phyloP scores from a whole-genome alignment of 1,140 invertebrate species.

The Brachionus calyciflorus region DNA sequence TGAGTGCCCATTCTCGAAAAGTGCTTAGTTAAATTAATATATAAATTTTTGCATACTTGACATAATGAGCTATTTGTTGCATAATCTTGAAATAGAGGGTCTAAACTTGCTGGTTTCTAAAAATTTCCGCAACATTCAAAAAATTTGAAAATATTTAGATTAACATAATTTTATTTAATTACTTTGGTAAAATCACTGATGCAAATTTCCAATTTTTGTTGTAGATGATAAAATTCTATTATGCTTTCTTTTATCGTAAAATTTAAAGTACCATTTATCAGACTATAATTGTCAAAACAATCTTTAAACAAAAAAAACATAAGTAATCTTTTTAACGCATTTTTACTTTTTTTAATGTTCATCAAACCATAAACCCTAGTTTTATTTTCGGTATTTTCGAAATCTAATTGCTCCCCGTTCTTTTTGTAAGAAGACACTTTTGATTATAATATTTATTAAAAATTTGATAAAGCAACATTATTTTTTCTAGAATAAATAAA shows the following conservation, averaged over 20 bases:
- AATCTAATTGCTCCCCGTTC: too few species aligned
- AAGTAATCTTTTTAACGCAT: too few species aligned
- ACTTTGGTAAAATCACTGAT: constrained; percentile 23
- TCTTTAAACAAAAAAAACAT: not conserved
- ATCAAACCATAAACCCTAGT: too few species aligned
- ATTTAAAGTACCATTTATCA: constrained; percentile 36
- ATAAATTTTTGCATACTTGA: not conserved
- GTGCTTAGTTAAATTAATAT: constrained; percentile 24
- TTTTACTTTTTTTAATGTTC: too few species aligned
- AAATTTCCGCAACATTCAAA: not conserved
- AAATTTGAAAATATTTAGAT: not conserved
- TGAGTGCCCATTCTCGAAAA: constrained; percentile 1
- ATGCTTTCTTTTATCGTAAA: constrained; percentile 16
- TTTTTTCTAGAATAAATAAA: not conserved
- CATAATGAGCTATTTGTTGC: constrained; percentile 1
- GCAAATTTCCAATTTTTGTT: constrained; percentile 34
- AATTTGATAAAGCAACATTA: not conserved
- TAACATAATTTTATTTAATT: too few species aligned
- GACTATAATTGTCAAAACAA: constrained; percentile 23
- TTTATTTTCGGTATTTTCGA: too few species aligned
- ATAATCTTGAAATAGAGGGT: constrained; percentile 44
- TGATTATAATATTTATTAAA: too few species aligned
- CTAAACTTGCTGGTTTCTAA: constrained; percentile 9
- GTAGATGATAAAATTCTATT: constrained; percentile 24
- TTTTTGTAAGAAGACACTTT: too few species aligned